phyloP scores from a whole-genome alignment of 2,113 vertebrate species.

The Lampris incognitus region DNA sequence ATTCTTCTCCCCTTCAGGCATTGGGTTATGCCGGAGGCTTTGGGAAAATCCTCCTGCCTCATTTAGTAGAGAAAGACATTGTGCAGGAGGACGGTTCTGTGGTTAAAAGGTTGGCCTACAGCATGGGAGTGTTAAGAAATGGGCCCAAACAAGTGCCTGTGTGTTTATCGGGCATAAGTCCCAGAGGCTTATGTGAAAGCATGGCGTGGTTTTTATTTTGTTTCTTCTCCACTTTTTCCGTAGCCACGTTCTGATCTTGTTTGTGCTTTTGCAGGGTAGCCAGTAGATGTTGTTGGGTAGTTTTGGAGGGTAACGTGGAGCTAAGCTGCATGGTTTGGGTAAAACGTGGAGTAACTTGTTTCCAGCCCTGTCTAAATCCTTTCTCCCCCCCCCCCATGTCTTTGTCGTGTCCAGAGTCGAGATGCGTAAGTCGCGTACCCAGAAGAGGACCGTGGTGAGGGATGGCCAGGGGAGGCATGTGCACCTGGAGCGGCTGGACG shows the following conservation, averaged over 20 bases:
- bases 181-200: background rate
- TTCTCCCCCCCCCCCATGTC: background rate
- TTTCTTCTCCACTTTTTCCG: background rate
- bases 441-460: slow-evolving; percentile 96
- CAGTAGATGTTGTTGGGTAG: background rate
- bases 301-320: background rate
- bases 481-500: slow-evolving; percentile 90
- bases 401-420: slow-evolving; percentile 82
- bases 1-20: slow-evolving; percentile 82
- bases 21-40: slow-evolving; percentile 89
- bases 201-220: slow-evolving; percentile 17
- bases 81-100: slow-evolving; percentile 91
- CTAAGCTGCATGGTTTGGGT: slow-evolving; percentile 29
- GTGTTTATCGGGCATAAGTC: background rate
- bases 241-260: background rate
- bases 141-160: background rate
- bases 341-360: background rate
- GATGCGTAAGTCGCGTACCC: slow-evolving; percentile 89
- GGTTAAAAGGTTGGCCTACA: slow-evolving; percentile 91
- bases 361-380: background rate
- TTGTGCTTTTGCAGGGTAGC: background rate
- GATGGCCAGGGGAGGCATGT: slow-evolving; percentile 87
- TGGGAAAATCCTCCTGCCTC: slow-evolving; percentile 84
- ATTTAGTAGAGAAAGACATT: slow-evolving; percentile 90
- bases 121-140: slow-evolving; percentile 68